Base-by-base conservation (phyloP, 2,888 invertebrate species). In the Tenthredo livida region DNA sequence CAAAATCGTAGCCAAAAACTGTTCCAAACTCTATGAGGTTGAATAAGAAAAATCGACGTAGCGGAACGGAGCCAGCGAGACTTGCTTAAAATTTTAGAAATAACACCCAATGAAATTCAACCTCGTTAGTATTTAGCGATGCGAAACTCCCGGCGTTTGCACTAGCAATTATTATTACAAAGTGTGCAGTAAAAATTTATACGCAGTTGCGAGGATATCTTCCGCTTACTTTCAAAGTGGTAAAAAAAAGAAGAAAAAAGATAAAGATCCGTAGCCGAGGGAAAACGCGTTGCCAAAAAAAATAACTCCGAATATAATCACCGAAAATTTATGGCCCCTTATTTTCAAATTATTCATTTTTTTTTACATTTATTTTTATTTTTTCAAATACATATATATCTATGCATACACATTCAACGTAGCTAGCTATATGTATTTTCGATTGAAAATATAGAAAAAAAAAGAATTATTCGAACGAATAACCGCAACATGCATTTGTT, bases 1-100 rank as follows among this genome's bases (percentile, higher is more conserved):
- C 70, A 70, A 70, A 37, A 70, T 70, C 17, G 33, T n/a, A 29
- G 70, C 70, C 70, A 70, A 70, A 70, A 70, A 61, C 12, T 12
- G 25, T 25, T 21, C n/a, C 1, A 70, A n/a, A 37, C 7, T 17
- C 17, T 9, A 37, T 7, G n/a, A 37, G 17, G 29, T 33, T 0
- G 37, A 70, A 37, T 29, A 70, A 70, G 37, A 70, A 70, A n/a
- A 70, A 70, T 70, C 70, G 70, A 70, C 70, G 70, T 70, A 1
- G 33, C 33, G 70, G n/a, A 70, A 70, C 67, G 33, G 33, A 67
- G 33, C 21, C 67, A 67, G 67, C 17, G 70, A 70, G 2, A 70
- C 70, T n/a, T n/a, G 29, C 29, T 21, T 25, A 2, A 70, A 70
- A 5, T 70, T 70, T 33, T 33, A 6, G 29, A 29, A 37, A 70